Conservation (phyloP, 2,888 invertebrate genomes). For the Tipula unca region DNA sequence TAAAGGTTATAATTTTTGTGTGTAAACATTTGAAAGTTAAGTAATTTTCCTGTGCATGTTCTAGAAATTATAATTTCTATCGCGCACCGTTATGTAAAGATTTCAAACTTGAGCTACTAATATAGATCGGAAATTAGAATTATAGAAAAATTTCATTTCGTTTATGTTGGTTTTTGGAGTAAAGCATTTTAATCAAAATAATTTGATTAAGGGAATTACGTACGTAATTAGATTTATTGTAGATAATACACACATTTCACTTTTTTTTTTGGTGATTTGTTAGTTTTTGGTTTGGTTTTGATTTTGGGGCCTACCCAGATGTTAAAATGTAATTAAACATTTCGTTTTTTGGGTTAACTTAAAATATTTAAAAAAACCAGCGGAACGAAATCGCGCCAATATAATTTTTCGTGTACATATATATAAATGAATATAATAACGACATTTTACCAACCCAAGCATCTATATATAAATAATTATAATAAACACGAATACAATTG, state of each 20-base stretch:
- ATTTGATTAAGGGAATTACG: neutral
- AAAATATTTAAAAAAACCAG: neutral
- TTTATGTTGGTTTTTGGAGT: neutral
- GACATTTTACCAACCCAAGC: neutral
- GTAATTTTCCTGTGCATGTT: too few relatives aligned
- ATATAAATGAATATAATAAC: too few relatives aligned
- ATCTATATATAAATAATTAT: neutral
- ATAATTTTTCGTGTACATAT: neutral
- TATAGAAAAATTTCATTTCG: too few relatives aligned
- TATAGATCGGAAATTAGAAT: neutral
- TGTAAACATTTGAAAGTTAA: neutral
- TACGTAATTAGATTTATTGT: too few relatives aligned
- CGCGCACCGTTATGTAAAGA: neutral
- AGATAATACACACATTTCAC: too few relatives aligned
- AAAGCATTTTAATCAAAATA: neutral
- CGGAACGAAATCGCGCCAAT: neutral
- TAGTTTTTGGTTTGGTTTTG: too few relatives aligned
- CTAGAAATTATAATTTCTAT: neutral
- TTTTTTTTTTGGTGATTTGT: too few relatives aligned
- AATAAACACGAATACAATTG: neutral
- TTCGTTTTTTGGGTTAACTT: neutral
- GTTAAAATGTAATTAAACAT: neutral
- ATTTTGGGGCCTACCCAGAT: neutral
- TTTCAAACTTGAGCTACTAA: too few relatives aligned
- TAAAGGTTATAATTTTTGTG: neutral